Evolutionary conservation across 2,113 vertebrate species (phyloP).

Genomic region (Carassius auratus): DNA sequence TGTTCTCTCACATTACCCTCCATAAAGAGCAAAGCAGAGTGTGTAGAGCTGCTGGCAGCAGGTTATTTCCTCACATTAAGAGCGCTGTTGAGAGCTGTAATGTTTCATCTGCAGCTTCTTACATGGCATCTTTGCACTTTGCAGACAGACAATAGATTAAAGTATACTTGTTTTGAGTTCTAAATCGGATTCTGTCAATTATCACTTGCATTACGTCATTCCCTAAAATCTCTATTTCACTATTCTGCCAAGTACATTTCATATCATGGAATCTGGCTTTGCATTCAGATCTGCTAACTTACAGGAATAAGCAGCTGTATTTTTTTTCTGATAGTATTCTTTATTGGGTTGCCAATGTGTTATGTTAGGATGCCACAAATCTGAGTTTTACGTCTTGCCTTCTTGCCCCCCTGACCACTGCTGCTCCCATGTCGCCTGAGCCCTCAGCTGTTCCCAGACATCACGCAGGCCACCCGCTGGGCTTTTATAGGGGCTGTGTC

Average conservation of each 20-base stretch:
- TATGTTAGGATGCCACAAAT: conserved; percentile 20
- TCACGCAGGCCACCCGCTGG: conserved; percentile 43
- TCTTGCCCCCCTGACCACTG: neutral
- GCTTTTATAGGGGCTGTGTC: conserved; percentile 28
- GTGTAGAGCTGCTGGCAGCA: conserved; percentile 33
- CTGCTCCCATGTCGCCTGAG: conserved; percentile 20
- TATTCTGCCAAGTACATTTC: neutral
- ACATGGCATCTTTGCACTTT: conserved; percentile 22
- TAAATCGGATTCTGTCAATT: neutral
- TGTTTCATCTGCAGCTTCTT: conserved; percentile 34
- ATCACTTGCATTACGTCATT: neutral
- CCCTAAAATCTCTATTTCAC: neutral
- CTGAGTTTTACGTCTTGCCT: neutral
- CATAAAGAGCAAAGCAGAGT: conserved; percentile 33
- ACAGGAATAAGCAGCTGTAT: neutral
- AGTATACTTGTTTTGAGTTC: neutral
- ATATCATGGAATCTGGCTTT: neutral
- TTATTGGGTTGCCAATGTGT: neutral
- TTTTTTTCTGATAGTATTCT: neutral
- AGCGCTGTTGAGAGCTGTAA: conserved; percentile 27
- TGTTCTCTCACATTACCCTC: conserved; percentile 41
- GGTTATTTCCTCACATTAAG: conserved; percentile 34
- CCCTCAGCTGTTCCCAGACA: conserved; percentile 55
- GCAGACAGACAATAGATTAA: conserved; percentile 21
- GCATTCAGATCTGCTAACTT: neutral